These are phyloP conservation scores for Salvelinus sp. DNA, from an alignment of 2,113 vertebrate genomes.

Conservation along the genomic window DNA sequence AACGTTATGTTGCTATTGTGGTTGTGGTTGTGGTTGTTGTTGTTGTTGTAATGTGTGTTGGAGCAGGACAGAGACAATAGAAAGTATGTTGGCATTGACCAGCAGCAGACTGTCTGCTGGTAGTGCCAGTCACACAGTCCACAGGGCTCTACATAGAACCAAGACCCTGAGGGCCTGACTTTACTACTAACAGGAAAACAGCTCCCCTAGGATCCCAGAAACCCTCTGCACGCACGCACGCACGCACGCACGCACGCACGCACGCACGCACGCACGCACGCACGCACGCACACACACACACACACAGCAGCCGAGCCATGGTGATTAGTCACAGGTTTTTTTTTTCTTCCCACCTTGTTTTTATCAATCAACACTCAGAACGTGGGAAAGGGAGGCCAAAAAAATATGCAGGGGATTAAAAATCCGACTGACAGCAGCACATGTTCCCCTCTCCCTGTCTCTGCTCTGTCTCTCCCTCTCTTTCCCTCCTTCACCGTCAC, in stretches of 20 bases:
- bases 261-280: too few relatives aligned
- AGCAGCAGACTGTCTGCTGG: slow-evolving; percentile 31
- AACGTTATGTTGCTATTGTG: background rate
- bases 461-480: slow-evolving; percentile 18
- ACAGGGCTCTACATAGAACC: too few relatives aligned
- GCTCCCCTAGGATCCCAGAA: background rate
- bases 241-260: too few relatives aligned
- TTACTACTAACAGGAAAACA: background rate
- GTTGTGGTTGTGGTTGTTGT: too few relatives aligned
- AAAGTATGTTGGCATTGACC: slow-evolving; percentile 40
- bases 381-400: slow-evolving; percentile 75
- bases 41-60: background rate
- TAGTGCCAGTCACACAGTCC: slow-evolving; percentile 40
- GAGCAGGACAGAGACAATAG: background rate
- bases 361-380: slow-evolving; percentile 80
- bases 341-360: slow-evolving; percentile 63
- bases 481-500: slow-evolving; percentile 4
- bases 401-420: slow-evolving; percentile 74
- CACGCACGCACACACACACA: slow-evolving; percentile 9
- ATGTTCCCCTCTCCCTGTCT: slow-evolving; percentile 54
- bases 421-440: slow-evolving; percentile 73
- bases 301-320: slow-evolving; percentile 38
- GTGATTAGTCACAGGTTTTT: slow-evolving; percentile 69
- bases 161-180: background rate
- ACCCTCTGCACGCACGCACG: too few relatives aligned